Evolutionary conservation across 1,140 invertebrate species (phyloP).

Genomic region (Spodoptera frugiperda): DNA sequence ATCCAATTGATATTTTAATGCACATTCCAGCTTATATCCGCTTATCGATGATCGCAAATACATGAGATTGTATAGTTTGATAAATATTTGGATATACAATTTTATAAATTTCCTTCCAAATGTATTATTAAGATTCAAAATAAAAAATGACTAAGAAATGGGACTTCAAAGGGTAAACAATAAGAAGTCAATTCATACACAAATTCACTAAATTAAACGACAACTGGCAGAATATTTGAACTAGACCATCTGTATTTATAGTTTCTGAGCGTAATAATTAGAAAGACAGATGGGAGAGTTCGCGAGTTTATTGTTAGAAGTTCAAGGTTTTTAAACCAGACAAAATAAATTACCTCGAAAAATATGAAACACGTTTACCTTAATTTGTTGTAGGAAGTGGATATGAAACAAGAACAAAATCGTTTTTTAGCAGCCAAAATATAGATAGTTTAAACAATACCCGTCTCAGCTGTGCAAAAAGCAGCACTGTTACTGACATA

Average conservation of each 20-base stretch:
- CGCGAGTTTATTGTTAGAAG: constrained; percentile 10
- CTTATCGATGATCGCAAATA: no score
- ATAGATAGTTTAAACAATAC: not conserved
- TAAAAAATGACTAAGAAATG: not conserved
- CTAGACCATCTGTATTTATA: not conserved
- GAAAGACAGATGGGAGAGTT: constrained; percentile 8
- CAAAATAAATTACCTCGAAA: not conserved
- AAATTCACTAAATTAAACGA: constrained; percentile 8
- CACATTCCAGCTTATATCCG: not conserved
- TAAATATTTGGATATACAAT: not conserved
- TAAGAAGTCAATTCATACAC: constrained; percentile 3
- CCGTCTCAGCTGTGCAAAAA: not conserved
- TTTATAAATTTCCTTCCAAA: no score
- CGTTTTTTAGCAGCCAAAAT: not conserved
- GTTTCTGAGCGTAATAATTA: not conserved
- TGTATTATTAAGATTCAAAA: not conserved
- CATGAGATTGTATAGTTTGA: no score
- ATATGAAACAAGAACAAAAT: not conserved
- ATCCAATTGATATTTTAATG: constrained; percentile 24
- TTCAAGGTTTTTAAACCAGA: constrained; percentile 13
- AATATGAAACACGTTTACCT: not conserved
- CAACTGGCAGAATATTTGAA: constrained; percentile 5
- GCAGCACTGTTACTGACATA: not conserved
- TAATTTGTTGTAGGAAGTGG: not conserved
- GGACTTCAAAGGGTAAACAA: not conserved